Conservation (phyloP, 2,797 vertebrate genomes). For the Loriculus beryllinus region DNA sequence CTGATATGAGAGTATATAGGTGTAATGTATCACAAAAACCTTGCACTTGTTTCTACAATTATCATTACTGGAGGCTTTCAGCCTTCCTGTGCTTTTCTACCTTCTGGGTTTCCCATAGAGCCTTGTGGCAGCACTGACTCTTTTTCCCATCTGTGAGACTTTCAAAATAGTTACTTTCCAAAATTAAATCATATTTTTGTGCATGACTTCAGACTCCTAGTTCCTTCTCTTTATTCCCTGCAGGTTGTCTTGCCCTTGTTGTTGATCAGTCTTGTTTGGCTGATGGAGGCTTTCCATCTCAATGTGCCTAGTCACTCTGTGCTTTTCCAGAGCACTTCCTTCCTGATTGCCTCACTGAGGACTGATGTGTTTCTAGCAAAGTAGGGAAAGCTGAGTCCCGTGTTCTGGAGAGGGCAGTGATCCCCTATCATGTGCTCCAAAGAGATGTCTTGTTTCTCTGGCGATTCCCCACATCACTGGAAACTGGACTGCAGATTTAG, state of each 20-base stretch:
- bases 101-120: not conserved
- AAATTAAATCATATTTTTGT: not conserved
- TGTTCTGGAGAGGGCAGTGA: accelerated
- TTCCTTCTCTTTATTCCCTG: not conserved
- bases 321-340: not conserved
- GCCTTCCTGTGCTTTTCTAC: not conserved
- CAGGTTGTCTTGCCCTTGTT: not conserved
- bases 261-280: not conserved
- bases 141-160: not conserved
- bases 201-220: not conserved
- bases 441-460: not conserved
- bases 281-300: accelerated
- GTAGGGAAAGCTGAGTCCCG: not conserved
- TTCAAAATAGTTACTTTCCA: not conserved
- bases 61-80: not conserved
- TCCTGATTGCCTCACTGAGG: not conserved
- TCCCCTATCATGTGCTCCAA: not conserved
- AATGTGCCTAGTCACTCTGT: not conserved
- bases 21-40: not conserved
- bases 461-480: not conserved
- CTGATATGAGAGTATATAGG: not conserved
- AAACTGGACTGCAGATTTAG: not conserved
- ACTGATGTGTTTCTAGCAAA: not conserved
- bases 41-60: not conserved
- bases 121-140: not conserved